Conservation (phyloP, 2,888 invertebrate genomes). For the Caenorhabditis wallacei region DNA sequence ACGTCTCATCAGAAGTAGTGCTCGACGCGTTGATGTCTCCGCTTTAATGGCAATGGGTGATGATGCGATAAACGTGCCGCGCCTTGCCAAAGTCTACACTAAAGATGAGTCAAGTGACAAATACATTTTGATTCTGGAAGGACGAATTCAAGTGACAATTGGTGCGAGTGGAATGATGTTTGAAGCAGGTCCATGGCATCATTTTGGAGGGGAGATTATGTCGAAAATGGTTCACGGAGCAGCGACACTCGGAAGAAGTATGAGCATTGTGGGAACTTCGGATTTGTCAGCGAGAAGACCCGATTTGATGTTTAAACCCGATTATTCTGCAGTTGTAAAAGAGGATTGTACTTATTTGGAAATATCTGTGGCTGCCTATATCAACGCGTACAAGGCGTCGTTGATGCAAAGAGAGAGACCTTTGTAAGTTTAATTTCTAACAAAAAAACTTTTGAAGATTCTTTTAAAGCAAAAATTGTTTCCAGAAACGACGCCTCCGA, state of each 20-base stretch:
- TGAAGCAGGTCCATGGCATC: conserved; percentile 96
- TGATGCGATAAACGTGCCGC: conserved; percentile 75
- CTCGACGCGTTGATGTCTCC: conserved; percentile 76
- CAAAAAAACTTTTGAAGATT: too few species aligned
- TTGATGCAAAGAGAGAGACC: conserved; percentile 74
- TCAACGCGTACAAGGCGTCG: conserved; percentile 76
- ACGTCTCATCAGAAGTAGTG: conserved; percentile 70
- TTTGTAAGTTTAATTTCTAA: conserved; percentile 38
- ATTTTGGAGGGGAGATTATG: conserved; percentile 88
- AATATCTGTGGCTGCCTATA: conserved; percentile 71
- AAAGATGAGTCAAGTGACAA: conserved; percentile 87
- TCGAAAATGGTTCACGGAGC: conserved; percentile 68
- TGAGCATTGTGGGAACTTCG: conserved; percentile 70
- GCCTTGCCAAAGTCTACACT: conserved; percentile 83
- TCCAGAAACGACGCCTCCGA: conserved; percentile 62
- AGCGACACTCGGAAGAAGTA: conserved; percentile 69
- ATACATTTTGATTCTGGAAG: conserved; percentile 96
- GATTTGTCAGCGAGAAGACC: conserved; percentile 73
- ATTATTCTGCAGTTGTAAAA: conserved; percentile 71
- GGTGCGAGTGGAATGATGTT: conserved; percentile 90
- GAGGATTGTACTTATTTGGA: conserved; percentile 78
- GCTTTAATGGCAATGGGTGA: conserved; percentile 76
- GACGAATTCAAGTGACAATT: conserved; percentile 89
- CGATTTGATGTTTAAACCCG: conserved; percentile 76
- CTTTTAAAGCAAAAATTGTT: background rate